These are phyloP conservation scores for Acanthiza pusilla DNA, from an alignment of 2,797 vertebrate genomes.

Conservation along the genomic window DNA sequence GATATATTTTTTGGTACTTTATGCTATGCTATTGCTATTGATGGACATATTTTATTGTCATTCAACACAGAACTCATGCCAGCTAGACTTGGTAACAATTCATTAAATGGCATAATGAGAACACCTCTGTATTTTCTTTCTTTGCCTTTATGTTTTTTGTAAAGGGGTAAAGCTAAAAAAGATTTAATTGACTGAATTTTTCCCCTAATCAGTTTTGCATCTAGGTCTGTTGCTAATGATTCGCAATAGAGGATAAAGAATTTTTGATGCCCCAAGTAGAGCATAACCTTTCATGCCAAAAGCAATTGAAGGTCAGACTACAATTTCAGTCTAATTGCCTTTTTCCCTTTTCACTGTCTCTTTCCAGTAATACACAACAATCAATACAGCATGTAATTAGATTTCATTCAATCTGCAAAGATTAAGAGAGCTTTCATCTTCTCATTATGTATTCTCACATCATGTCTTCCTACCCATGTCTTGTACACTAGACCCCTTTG, in stretches of 20 bases:
- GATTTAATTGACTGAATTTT: not conserved
- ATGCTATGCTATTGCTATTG: not conserved
- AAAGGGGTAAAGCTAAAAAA: not conserved
- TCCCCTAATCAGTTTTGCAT: not conserved
- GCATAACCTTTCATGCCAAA: slow-evolving; percentile 25
- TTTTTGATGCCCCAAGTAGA: not conserved
- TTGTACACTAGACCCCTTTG: not conserved
- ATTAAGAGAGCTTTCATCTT: slow-evolving; percentile 47
- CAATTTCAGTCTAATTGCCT: slow-evolving; percentile 75
- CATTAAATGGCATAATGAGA: not conserved
- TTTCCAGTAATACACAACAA: slow-evolving; percentile 70
- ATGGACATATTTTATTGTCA: not conserved
- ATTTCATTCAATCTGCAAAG: slow-evolving; percentile 68
- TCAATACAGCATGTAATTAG: slow-evolving; percentile 74
- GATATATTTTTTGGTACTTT: not conserved
- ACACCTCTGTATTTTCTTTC: not conserved
- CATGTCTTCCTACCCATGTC: not conserved
- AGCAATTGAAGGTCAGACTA: slow-evolving; percentile 62
- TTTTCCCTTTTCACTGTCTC: slow-evolving; percentile 73
- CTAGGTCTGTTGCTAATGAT: slow-evolving; percentile 1
- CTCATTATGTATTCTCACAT: not conserved
- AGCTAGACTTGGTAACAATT: not conserved
- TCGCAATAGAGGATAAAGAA: not conserved
- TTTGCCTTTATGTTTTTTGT: not conserved
- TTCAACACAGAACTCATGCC: not conserved